Evolutionary conservation across 2,888 invertebrate genomes (phyloP).

Genomic region (Epistrophella euchroma): DNA sequence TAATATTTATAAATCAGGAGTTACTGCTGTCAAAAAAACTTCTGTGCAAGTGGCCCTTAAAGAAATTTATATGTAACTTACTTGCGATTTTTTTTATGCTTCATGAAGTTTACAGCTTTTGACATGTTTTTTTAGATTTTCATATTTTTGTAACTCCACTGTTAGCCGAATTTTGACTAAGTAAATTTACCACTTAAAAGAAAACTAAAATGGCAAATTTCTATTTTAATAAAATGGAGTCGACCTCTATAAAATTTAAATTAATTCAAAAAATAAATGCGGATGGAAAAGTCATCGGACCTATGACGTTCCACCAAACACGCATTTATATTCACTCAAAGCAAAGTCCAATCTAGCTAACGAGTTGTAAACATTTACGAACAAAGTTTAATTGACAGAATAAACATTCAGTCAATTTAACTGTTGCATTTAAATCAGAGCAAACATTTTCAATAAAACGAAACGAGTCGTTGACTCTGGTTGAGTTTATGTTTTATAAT

Average conservation of each 20-base stretch:
- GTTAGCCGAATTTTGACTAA: neutral
- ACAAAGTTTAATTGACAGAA: conserved; percentile 63
- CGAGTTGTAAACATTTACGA: conserved; percentile 8
- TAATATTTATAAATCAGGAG: too few relatives aligned
- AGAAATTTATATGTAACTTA: too few relatives aligned
- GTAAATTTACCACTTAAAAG: neutral
- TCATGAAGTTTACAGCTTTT: too few relatives aligned
- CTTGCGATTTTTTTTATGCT: too few relatives aligned
- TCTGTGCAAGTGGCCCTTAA: too few relatives aligned
- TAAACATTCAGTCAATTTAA: conserved; percentile 65
- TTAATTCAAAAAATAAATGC: conserved; percentile 12
- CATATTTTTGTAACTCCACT: neutral
- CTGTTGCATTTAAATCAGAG: conserved; percentile 64
- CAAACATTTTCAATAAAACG: conserved; percentile 43
- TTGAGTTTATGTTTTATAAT: conserved; percentile 36
- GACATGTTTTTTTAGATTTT: too few relatives aligned
- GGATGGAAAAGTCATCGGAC: neutral
- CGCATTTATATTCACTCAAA: conserved; percentile 27
- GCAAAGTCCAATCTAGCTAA: conserved; percentile 53
- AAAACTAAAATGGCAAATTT: neutral
- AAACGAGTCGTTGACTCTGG: conserved; percentile 59
- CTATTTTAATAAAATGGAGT: neutral
- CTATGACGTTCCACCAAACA: conserved; percentile 1
- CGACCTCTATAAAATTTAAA: neutral
- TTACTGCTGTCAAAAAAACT: too few relatives aligned